Base-by-base conservation (phyloP, 2,888 invertebrate genomes). In the Buathra laborator region DNA sequence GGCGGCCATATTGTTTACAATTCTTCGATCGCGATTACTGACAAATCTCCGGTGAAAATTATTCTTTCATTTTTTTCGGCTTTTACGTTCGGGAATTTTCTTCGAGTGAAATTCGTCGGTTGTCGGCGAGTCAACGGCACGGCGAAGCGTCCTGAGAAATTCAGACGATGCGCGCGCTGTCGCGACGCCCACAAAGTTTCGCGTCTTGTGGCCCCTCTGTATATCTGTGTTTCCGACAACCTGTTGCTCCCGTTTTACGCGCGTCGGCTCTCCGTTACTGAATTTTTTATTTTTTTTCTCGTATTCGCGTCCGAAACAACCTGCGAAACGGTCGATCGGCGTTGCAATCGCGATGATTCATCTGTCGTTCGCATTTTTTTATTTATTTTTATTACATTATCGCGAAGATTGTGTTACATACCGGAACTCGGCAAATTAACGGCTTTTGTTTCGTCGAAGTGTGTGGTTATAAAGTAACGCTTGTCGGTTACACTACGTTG, bases 231-330 rank as follows among this genome's bases (percentile, higher is more conserved):
- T 62, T 71, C 43, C 48, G 62, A 68, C 83, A 78, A 83, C 83
- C 78, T 83, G 78, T 83, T 83, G 83, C 83, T 74, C 48, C 48
- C 59, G 67, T 78, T 72, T 78, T 62, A 68, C 74, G 68, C 82
- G 77, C 77, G 37, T 4, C 48, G 24, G 16, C 37, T n/a, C 19
- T 10, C 51, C 32, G 70, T 14, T 56, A 37, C 75, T n/a, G 53
- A 3, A n/a, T 43, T 12, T 46, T 14, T 12, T 64, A 51, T 24
- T 43, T 51, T 14, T 66, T 14, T 68, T 56, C 44, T n/a, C 56
- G 64, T 59, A 4, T 44, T 53, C 16, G 7, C 3, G 12, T 7
- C 29, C n/a, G 43, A 44, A 29, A 68, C 59, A 44, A 64, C 14
- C 16, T 48, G 67, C 46, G 24, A 53, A 56, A 59, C 24, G 32